These are phyloP conservation scores for Gonioctena quinquepunctata DNA, from an alignment of 1,140 invertebrate genomes.

Conservation along the genomic window DNA sequence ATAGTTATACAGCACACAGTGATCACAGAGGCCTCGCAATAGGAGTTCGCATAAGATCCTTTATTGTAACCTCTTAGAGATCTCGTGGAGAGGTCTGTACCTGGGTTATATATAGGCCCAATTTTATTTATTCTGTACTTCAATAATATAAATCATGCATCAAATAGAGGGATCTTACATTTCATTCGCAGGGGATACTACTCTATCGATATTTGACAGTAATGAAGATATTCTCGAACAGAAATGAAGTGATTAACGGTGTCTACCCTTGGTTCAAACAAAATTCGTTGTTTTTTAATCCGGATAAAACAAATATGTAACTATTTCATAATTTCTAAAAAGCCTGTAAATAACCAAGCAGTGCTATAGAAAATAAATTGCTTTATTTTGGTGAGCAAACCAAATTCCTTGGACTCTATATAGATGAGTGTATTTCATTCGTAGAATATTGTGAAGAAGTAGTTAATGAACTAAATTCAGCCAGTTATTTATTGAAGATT, in stretches of 20 bases:
- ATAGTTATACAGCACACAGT: background rate
- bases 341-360: no score
- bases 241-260: background rate
- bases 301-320: background rate
- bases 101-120: background rate
- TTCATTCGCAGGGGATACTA: background rate
- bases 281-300: background rate
- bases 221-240: background rate
- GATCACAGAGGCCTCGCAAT: background rate
- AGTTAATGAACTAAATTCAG: background rate
- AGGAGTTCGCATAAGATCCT: background rate
- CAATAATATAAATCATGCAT: background rate
- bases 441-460: background rate
- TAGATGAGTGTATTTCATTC: background rate
- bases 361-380: no score
- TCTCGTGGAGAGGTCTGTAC: background rate
- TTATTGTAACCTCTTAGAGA: background rate
- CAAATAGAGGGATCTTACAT: background rate
- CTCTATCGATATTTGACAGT: background rate
- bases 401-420: no score
- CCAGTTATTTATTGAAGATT: background rate
- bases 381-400: no score
- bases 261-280: background rate
- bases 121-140: background rate
- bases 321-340: background rate